These are phyloP conservation scores for Epinephelus coioides DNA, from an alignment of 2,797 vertebrate genomes.

Conservation along the genomic window DNA sequence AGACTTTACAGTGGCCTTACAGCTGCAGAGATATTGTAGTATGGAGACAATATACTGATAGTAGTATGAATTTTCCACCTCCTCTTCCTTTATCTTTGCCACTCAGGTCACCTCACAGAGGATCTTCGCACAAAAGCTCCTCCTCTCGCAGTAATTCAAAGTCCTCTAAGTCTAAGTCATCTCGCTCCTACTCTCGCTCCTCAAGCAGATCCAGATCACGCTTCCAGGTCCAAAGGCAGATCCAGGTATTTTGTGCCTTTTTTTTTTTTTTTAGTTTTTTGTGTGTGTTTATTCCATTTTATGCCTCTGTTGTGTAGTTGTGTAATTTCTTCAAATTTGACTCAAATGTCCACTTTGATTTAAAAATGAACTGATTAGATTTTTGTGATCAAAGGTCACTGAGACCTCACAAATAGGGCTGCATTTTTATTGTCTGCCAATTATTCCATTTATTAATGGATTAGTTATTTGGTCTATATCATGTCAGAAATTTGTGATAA, in stretches of 20 bases:
- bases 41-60: background rate
- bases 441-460: no score
- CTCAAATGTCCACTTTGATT: no score
- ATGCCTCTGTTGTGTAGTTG: no score
- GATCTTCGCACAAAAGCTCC: slow-evolving; percentile 90
- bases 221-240: slow-evolving; percentile 89
- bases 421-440: no score
- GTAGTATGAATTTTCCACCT: background rate
- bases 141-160: slow-evolving; percentile 93
- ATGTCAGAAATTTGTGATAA: no score
- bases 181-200: slow-evolving; percentile 91
- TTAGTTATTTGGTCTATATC: no score
- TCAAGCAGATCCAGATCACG: slow-evolving; percentile 90
- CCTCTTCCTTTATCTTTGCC: slow-evolving; percentile 54
- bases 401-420: no score
- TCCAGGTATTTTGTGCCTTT: slow-evolving; percentile 83
- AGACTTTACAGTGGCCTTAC: background rate
- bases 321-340: no score
- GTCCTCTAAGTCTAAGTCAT: slow-evolving; percentile 88
- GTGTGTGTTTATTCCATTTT: background rate
- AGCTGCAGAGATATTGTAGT: background rate
- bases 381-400: no score
- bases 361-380: no score
- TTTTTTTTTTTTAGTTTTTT: background rate
- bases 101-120: slow-evolving; percentile 92